Base-by-base conservation (phyloP, 2,888 invertebrate genomes). In the Horisme vitalbata region DNA sequence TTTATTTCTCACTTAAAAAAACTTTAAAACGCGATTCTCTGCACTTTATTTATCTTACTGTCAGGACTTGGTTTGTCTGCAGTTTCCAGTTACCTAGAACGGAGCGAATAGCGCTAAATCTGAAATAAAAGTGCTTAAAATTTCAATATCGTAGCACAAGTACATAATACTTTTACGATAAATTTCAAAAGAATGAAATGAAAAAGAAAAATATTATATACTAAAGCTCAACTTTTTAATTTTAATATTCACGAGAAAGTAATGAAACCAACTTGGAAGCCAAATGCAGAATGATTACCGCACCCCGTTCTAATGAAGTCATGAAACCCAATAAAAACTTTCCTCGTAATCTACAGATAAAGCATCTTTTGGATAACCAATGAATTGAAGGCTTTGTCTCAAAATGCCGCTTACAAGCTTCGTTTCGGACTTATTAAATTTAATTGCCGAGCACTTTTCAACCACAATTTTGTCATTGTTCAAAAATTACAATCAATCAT, bases 311-410 rank as follows among this genome's bases (percentile, higher is more conserved):
- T 41, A 34, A 41, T 41, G 34, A 41, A 41, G 41, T 41, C 45
- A 41, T 33, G 37, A 39, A 53, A 46, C 53, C 51, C 37, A 53
- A 54, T 53, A 49, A 49, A 51, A 53, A 52, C 51, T 49, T 52
- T 36, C 20, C 18, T 5, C 23, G 31, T 51, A 48, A 50, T 51
- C 43, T 45, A 13, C 34, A 33, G 50, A 47, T 41, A 45, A 51
- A 55, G 52, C 55, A 45, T 28, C 52, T 12, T 41, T 18, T 26
- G 26, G 32, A 56, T 60, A 53, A 50, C 50, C 51, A 56, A 57
- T 56, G 56, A 58, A 60, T 58, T 49, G 51, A 55, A 44, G 45
- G 39, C 55, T 58, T 58, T 58, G 58, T 58, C 41, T 57, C 30
- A 43, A 57, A 39, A 53, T 43, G 58, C 54, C 60, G 44, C 47